phyloP scores from a whole-genome alignment of 2,113 vertebrate species.

The Phyllostomus hastatus region DNA sequence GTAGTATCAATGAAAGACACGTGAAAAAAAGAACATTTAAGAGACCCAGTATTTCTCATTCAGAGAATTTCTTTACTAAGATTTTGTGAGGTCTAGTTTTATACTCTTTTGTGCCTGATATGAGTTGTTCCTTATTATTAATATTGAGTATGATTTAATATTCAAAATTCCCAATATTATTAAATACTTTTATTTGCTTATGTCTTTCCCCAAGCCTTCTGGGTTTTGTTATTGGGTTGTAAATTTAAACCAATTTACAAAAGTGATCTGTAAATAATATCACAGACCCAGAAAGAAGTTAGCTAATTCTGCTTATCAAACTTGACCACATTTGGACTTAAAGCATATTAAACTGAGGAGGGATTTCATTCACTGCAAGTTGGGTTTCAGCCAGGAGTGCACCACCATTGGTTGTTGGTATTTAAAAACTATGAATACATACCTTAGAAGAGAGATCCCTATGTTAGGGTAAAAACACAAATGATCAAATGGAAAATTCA shows the following conservation, averaged over 20 bases:
- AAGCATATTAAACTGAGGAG: neutral
- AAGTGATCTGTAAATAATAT: neutral
- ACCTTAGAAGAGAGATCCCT: neutral
- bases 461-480: neutral
- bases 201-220: neutral
- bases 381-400: neutral
- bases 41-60: slow-evolving; percentile 7
- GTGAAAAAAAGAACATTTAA: slow-evolving; percentile 15
- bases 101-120: neutral
- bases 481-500: neutral
- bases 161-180: neutral
- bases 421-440: neutral
- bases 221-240: neutral
- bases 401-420: neutral
- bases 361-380: neutral
- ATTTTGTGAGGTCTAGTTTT: neutral
- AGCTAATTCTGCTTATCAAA: neutral
- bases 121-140: neutral
- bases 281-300: neutral
- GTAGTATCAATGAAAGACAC: slow-evolving; percentile 25
- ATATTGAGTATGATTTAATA: neutral
- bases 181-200: neutral
- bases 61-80: slow-evolving; percentile 12
- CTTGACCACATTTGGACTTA: neutral
- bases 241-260: neutral